phyloP scores from a whole-genome alignment of 2,113 vertebrate species.

The Arothron firmamentum region DNA sequence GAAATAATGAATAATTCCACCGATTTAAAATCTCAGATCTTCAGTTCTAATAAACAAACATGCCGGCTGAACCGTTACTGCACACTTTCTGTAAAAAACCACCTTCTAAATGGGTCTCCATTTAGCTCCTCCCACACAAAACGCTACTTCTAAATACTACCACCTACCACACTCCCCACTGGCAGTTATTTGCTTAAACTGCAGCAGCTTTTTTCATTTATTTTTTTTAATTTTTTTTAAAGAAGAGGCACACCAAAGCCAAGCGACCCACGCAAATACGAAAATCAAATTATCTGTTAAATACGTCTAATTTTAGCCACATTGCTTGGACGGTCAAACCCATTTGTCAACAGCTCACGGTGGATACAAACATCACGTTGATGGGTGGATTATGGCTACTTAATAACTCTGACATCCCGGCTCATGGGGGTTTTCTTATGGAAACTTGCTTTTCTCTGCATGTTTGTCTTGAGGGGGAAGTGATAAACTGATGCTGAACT shows the following conservation, averaged over 20 bases:
- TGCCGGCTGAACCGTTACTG: too few relatives aligned
- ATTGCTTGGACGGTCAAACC: neutral
- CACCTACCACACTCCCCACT: too few relatives aligned
- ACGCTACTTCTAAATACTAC: too few relatives aligned
- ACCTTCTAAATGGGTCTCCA: too few relatives aligned
- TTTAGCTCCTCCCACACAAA: too few relatives aligned
- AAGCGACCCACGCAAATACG: neutral
- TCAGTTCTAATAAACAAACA: too few relatives aligned
- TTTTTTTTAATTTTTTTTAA: neutral
- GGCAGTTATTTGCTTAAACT: too few relatives aligned
- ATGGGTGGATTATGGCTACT: constrained; percentile 22
- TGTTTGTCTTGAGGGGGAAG: neutral
- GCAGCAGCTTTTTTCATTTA: neutral
- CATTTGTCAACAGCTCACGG: constrained; percentile 11
- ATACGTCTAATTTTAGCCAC: neutral
- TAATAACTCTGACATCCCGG: constrained; percentile 16
- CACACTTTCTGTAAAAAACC: too few relatives aligned
- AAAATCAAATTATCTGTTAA: neutral
- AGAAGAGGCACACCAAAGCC: neutral
- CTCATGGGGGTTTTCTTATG: constrained; percentile 6
- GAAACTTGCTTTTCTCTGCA: neutral
- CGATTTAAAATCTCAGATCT: too few relatives aligned
- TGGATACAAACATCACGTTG: neutral
- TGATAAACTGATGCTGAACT: neutral
- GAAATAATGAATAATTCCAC: too few relatives aligned